Evolutionary conservation across 2,113 vertebrate species (phyloP), one percentile per base, ranked within the genome.

Genomic region (Bubo bubo): DNA sequence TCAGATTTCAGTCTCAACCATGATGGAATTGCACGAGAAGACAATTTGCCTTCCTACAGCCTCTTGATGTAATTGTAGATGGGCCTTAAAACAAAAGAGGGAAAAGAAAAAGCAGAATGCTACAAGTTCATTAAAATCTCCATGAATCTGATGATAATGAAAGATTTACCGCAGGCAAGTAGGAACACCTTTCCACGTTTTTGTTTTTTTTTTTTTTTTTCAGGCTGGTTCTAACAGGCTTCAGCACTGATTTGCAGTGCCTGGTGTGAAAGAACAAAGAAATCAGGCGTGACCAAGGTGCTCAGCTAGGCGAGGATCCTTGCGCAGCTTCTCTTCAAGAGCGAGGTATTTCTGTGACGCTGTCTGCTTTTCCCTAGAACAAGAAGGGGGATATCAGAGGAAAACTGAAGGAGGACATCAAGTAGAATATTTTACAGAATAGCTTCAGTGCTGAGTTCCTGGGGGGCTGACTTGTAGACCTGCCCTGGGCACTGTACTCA

Each of bases 321-420:
- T 98, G 93, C 50, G 93, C 35, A 99, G 97, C 67, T 97, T 98
- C 55, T 98, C 98, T 50, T 98, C 86, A 52, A 98, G 90, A 10
- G 97, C 98, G 56, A 97, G 34, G 45, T 97, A 98, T 72, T 97
- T 98, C 79, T 98, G 82, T 2, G 97, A 97, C 0, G 98, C 98
- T 12, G 17, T 27, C 59, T 98, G 97, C 91, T 98, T 98, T 91
- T 98, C 97, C 34, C 98, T 99, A 88, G 7, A 82, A 93, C 34
- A 24, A 76, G 41, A 83, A 76, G 47, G 24, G 14, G n/a, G 23
- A 20, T 32, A 22, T n/a, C 30, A 60, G 60, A 82, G n/a, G 28
- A 35, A 62, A 94, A 22, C n/a, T 50, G 49, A 47, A 72, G 23
- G 14, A 1, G n/a, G 12, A 64, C 17, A 12, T 4, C 1, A 1